Conservation (phyloP, 2,113 vertebrate genomes). For the Smithornis capensis region DNA sequence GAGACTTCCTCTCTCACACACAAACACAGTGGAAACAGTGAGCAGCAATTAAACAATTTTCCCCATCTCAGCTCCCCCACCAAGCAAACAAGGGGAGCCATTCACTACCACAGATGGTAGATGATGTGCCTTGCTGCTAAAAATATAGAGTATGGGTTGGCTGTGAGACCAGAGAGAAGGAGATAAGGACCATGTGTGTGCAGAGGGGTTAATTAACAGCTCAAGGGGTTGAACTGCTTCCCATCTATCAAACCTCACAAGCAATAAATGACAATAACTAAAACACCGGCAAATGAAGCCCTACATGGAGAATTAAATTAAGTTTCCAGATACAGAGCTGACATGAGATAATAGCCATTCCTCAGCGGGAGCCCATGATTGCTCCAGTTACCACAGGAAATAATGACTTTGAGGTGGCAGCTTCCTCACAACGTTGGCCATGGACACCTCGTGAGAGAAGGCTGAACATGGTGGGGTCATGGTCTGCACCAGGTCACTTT, state of each 20-base stretch:
- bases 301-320: conserved; percentile 62
- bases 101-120: conserved; percentile 37
- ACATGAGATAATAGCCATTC: conserved; percentile 52
- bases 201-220: conserved; percentile 66
- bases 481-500: conserved; percentile 39
- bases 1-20: not conserved
- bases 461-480: not conserved
- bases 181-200: conserved; percentile 25
- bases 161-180: not conserved
- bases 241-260: conserved; percentile 60
- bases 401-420: conserved; percentile 45
- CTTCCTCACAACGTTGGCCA: not conserved
- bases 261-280: conserved; percentile 66
- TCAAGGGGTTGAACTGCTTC: conserved; percentile 62
- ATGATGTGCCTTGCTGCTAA: conserved; percentile 39
- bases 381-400: conserved; percentile 57
- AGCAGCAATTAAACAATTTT: conserved; percentile 46
- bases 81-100: conserved; percentile 26
- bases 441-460: not conserved
- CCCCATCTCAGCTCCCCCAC: conserved; percentile 6
- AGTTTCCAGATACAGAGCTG: conserved; percentile 39
- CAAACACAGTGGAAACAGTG: conserved; percentile 2
- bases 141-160: conserved; percentile 30
- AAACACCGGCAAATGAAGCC: conserved; percentile 60
- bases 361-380: conserved; percentile 24